phyloP scores from a whole-genome alignment of 2,113 vertebrate genomes.

The Panthera uncia region DNA sequence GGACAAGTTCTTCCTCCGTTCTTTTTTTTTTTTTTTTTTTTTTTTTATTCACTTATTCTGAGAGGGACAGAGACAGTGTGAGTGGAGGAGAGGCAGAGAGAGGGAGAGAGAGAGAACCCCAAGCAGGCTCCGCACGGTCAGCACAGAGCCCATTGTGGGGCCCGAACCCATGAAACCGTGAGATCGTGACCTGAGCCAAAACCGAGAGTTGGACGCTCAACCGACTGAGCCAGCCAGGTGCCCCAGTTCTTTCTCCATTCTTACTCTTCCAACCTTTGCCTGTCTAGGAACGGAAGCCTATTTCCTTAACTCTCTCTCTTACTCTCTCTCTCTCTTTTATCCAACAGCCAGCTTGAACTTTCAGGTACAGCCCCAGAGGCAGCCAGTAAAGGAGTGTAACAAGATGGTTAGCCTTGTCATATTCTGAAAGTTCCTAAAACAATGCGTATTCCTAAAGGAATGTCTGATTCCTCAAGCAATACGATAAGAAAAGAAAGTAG shows the following conservation, averaged over 20 bases:
- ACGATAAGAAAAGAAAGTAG: not conserved
- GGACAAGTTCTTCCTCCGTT: not conserved
- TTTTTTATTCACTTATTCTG: too few species aligned
- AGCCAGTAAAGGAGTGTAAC: not conserved
- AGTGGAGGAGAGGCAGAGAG: too few species aligned
- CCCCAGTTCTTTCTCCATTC: too few species aligned
- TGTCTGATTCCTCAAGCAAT: not conserved
- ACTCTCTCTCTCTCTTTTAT: not conserved
- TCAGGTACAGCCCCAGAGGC: not conserved
- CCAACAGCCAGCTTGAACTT: not conserved
- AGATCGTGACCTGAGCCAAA: too few species aligned
- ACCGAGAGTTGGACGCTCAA: too few species aligned
- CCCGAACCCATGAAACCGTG: too few species aligned
- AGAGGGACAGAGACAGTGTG: too few species aligned
- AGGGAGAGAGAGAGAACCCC: too few species aligned
- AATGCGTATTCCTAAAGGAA: not conserved
- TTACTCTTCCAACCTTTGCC: not conserved
- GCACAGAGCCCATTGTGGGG: too few species aligned
- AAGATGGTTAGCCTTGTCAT: not conserved
- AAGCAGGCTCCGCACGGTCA: too few species aligned
- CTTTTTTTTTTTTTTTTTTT: too few species aligned
- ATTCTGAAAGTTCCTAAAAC: not conserved
- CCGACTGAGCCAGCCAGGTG: too few species aligned
- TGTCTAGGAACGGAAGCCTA: not conserved
- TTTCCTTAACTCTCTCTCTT: not conserved